phyloP scores from a whole-genome alignment of 2,888 invertebrate species.

The Lomographa bimaculata region DNA sequence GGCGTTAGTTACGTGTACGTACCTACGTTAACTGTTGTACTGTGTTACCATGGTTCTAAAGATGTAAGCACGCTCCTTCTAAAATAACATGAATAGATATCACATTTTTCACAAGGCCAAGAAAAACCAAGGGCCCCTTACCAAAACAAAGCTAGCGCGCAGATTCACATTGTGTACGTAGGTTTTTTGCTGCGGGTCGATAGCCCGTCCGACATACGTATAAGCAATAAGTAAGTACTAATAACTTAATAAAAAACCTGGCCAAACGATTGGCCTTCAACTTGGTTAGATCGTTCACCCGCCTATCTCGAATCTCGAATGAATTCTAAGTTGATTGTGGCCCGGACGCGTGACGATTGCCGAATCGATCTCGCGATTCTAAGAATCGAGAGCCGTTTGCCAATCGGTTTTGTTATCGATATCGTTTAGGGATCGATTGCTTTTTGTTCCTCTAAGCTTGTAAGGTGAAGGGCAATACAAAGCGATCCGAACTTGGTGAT shows the following conservation, averaged over 20 bases:
- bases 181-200: conserved; percentile 56
- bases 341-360: conserved; percentile 45
- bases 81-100: too few relatives aligned
- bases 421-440: conserved; percentile 10
- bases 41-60: too few relatives aligned
- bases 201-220: conserved; percentile 56
- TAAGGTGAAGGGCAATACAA: conserved; percentile 3
- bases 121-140: conserved; percentile 20
- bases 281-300: conserved; percentile 73
- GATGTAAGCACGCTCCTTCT: too few relatives aligned
- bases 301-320: conserved; percentile 53
- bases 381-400: conserved; percentile 21
- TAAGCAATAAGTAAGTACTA: conserved; percentile 48
- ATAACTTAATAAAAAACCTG: conserved; percentile 60
- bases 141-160: conserved; percentile 30
- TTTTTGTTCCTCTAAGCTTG: conserved; percentile 13
- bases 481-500: too few relatives aligned
- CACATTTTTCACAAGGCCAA: neutral
- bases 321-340: conserved; percentile 42
- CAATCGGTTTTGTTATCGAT: conserved; percentile 24
- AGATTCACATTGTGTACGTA: conserved; percentile 36
- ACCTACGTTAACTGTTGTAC: too few relatives aligned
- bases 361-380: conserved; percentile 28
- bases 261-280: conserved; percentile 76
- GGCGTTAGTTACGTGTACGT: too few relatives aligned